phyloP scores from a whole-genome alignment of 2,888 invertebrate genomes.

The Ophion costatus region DNA sequence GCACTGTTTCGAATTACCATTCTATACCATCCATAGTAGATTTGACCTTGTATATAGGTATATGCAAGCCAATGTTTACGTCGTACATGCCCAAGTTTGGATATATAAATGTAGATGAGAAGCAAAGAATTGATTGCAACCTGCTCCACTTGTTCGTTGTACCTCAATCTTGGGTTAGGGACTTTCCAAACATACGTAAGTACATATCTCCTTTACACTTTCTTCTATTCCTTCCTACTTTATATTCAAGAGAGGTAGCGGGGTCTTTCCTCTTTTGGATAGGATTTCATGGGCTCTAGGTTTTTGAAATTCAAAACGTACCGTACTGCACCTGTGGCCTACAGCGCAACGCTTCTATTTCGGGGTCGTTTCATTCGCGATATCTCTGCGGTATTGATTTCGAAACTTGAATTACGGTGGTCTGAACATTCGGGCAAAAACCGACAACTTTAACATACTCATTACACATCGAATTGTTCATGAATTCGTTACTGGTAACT shows the following conservation, averaged over 20 bases:
- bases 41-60: neutral
- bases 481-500: too few species aligned
- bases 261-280: neutral
- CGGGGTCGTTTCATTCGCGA: too few species aligned
- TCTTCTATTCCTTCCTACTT: neutral
- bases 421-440: too few species aligned
- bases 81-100: neutral
- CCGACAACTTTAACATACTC: too few species aligned
- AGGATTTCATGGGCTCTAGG: neutral
- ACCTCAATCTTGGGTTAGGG: neutral
- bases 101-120: neutral
- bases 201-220: neutral
- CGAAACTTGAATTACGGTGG: too few species aligned
- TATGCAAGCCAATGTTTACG: neutral
- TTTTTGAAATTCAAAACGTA: neutral
- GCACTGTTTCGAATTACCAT: constrained; percentile 24
- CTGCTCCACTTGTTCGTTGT: neutral
- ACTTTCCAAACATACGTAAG: neutral
- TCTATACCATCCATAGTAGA: constrained; percentile 20
- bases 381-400: too few species aligned
- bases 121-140: neutral
- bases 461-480: too few species aligned
- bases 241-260: neutral
- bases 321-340: too few species aligned
- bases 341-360: too few species aligned